Evolutionary conservation across 2,113 vertebrate species (phyloP).

Genomic region (Sitta europaea): DNA sequence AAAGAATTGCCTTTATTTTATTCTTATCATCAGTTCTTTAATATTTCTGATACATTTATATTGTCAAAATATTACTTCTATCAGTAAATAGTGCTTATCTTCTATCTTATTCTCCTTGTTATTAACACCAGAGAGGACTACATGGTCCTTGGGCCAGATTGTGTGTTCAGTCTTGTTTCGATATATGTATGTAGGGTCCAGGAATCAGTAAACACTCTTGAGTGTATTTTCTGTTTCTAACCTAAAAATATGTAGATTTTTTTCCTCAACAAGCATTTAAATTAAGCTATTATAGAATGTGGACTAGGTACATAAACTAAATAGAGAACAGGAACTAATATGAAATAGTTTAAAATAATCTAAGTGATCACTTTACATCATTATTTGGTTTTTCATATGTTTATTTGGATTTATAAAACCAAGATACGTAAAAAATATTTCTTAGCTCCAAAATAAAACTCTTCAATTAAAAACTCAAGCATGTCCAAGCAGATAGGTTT

Average conservation of each 20-base stretch:
- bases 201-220: background rate
- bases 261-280: background rate
- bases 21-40: background rate
- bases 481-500: background rate
- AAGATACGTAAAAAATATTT: background rate
- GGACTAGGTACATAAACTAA: background rate
- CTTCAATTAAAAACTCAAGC: background rate
- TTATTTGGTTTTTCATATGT: background rate
- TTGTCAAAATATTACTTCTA: background rate
- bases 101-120: background rate
- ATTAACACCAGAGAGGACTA: background rate
- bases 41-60: background rate
- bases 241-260: background rate
- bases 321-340: background rate
- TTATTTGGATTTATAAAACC: background rate
- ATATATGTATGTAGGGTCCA: background rate
- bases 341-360: background rate
- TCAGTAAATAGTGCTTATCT: background rate
- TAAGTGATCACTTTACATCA: background rate
- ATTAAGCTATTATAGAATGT: background rate
- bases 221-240: background rate
- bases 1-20: background rate
- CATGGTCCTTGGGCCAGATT: background rate
- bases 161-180: background rate
- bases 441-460: background rate